Evolutionary conservation across 2,113 vertebrate genomes (phyloP).

Genomic region (Epinephelus moara): DNA sequence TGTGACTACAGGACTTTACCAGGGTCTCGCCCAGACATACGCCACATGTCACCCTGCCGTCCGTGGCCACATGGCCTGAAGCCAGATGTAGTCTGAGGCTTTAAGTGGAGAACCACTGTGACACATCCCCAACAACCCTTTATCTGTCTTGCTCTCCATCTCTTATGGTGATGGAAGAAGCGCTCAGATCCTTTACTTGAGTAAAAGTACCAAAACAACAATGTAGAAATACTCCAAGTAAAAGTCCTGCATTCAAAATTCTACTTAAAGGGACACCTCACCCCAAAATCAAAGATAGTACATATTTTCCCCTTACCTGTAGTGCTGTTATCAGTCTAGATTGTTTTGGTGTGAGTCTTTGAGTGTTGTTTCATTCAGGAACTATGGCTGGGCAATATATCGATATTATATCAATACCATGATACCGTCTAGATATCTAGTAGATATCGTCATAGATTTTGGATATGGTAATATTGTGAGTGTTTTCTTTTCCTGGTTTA

Average conservation of each 20-base stretch:
- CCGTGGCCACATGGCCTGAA: constrained; percentile 63
- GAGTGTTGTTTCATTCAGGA: too few relatives aligned
- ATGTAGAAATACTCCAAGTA: constrained; percentile 5
- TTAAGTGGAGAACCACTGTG: constrained; percentile 60
- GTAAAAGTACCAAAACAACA: not conserved
- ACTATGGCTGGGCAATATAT: too few relatives aligned
- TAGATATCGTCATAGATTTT: too few relatives aligned
- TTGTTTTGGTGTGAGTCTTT: too few relatives aligned
- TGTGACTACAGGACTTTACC: constrained; percentile 80
- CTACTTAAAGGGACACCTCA: not conserved
- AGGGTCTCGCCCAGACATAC: constrained; percentile 82
- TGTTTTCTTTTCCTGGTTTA: too few relatives aligned
- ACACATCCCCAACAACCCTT: constrained; percentile 59
- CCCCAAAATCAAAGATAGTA: too few relatives aligned
- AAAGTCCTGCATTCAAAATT: not conserved
- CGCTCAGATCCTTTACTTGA: not conserved
- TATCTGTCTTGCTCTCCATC: constrained; percentile 41
- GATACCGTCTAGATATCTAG: too few relatives aligned
- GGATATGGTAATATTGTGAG: too few relatives aligned
- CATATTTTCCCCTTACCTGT: too few relatives aligned
- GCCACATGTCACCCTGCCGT: constrained; percentile 76
- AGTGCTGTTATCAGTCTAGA: too few relatives aligned
- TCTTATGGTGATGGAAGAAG: constrained; percentile 4
- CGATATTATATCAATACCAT: too few relatives aligned
- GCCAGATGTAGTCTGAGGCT: constrained; percentile 67